Percentiles rank a stretch among this genome's conserved stretches.
These are phyloP conservation scores for Leptopilina syphax DNA, from an alignment of 2,888 invertebrate species.

Conservation along the genomic window DNA sequence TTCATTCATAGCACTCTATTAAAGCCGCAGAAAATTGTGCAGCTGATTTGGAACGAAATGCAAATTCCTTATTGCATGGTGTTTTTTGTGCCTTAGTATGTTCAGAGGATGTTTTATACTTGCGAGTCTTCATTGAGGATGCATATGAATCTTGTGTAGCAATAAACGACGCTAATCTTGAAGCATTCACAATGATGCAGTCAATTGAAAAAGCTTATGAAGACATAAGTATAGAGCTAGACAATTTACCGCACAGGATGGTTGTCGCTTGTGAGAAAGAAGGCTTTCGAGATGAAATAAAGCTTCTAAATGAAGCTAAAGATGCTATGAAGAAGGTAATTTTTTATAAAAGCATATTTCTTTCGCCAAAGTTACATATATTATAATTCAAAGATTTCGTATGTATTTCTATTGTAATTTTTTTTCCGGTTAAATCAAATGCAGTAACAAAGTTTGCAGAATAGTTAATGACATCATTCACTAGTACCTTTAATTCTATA, in stretches of 20 bases:
- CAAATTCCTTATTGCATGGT: conserved; percentile 79
- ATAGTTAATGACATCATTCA: too few species aligned
- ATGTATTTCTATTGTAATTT: too few species aligned
- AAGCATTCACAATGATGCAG: conserved; percentile 79
- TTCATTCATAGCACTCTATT: conserved; percentile 60
- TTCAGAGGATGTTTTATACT: conserved; percentile 79
- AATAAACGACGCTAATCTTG: conserved; percentile 80
- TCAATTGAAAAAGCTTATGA: conserved; percentile 80
- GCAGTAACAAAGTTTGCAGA: background rate
- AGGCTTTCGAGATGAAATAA: conserved; percentile 78
- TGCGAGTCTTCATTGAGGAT: conserved; percentile 81
- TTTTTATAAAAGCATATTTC: background rate
- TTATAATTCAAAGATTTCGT: too few species aligned
- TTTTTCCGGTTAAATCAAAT: too few species aligned
- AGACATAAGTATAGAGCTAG: conserved; percentile 78
- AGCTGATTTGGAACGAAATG: conserved; percentile 78
- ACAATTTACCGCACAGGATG: conserved; percentile 79
- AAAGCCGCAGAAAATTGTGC: conserved; percentile 78
- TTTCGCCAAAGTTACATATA: background rate
- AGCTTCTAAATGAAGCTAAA: conserved; percentile 78
- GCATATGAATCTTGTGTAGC: conserved; percentile 81
- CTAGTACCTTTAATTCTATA: too few species aligned
- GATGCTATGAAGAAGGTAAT: conserved; percentile 80
- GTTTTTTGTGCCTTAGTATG: conserved; percentile 80
- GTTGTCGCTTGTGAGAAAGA: conserved; percentile 79